phyloP scores from a whole-genome alignment of 92 coral and sea anemone genomes.

The Metridium senile region DNA sequence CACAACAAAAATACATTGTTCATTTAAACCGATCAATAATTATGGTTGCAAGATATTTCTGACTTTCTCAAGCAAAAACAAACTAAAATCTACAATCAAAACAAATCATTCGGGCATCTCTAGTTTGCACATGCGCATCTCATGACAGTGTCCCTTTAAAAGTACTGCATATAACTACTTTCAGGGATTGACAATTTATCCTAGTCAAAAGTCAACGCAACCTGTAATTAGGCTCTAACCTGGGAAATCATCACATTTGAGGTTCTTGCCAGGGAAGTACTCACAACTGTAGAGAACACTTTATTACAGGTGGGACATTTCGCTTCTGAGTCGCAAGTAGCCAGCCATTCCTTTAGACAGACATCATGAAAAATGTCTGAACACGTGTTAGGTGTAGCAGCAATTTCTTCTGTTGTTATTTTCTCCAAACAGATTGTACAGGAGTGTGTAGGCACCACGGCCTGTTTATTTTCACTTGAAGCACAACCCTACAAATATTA shows the following conservation, averaged over 20 bases:
- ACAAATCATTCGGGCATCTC: no score
- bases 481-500: constrained; percentile 13
- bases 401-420: background rate
- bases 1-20: no score
- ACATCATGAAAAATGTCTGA: constrained; percentile 9
- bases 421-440: constrained; percentile 25
- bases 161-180: no score
- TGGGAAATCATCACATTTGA: constrained; percentile 15
- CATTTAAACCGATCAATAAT: no score
- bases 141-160: no score
- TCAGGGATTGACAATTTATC: no score
- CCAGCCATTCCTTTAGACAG: constrained; percentile 20
- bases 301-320: constrained; percentile 20
- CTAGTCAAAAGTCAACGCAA: no score
- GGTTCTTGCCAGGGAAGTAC: constrained; percentile 12
- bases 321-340: constrained; percentile 15
- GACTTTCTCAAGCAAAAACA: no score
- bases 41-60: no score
- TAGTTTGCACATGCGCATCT: no score
- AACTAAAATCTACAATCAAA: no score
- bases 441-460: constrained; percentile 7
- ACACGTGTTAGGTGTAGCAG: constrained; percentile 15
- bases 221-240: constrained; percentile 14
- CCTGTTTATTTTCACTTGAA: constrained; percentile 1
- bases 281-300: constrained; percentile 10